phyloP scores from a whole-genome alignment of 2,113 vertebrate genomes.

The Pomatostomus ruficeps region DNA sequence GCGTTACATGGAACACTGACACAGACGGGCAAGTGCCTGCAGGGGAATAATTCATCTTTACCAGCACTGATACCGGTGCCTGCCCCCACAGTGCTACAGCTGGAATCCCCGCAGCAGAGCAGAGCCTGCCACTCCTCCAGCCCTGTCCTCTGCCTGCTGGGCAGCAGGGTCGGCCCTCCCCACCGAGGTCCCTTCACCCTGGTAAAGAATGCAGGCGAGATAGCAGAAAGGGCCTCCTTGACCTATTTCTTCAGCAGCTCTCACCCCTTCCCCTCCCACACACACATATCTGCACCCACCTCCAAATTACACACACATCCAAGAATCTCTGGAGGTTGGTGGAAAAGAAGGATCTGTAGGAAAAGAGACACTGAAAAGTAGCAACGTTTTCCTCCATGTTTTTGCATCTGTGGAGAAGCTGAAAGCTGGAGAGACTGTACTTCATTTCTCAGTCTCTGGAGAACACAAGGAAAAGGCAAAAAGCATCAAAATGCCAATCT shows the following conservation, averaged over 20 bases:
- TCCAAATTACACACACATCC: slow-evolving; percentile 17
- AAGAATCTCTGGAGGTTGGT: slow-evolving; percentile 28
- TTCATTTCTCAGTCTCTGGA: background rate
- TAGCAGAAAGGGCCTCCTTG: background rate
- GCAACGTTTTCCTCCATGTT: background rate
- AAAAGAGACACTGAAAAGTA: background rate
- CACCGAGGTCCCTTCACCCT: background rate
- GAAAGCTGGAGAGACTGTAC: background rate
- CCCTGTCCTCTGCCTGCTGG: background rate
- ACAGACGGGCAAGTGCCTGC: background rate
- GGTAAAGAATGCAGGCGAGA: background rate
- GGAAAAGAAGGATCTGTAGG: background rate
- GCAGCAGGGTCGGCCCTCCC: background rate
- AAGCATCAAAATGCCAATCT: background rate
- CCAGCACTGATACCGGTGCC: background rate
- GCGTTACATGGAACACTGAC: background rate
- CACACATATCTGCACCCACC: slow-evolving; percentile 24
- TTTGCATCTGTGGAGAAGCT: background rate
- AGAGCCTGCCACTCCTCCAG: background rate
- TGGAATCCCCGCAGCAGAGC: background rate
- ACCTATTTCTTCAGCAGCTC: background rate
- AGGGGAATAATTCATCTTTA: background rate
- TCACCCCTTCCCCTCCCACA: slow-evolving; percentile 3
- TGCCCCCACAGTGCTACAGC: background rate
- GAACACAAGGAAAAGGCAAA: background rate